Evolutionary conservation across 2,888 invertebrate species (phyloP).

Genomic region (Philonicus albiceps): DNA sequence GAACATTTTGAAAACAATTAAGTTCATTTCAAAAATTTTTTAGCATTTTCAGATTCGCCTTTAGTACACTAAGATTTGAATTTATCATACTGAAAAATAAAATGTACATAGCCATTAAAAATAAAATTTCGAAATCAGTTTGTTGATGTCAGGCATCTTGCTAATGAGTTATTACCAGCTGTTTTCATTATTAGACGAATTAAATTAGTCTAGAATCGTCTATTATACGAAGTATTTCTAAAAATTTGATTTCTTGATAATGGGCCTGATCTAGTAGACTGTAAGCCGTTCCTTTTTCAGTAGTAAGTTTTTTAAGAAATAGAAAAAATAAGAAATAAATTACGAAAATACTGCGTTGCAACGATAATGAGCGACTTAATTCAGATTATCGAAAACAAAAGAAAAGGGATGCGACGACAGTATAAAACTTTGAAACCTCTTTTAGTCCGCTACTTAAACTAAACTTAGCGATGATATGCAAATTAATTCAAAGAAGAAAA

Average conservation of each 20-base stretch:
- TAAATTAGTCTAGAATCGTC: neutral
- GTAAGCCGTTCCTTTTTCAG: neutral
- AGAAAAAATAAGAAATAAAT: neutral
- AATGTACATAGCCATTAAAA: too few species aligned
- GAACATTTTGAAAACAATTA: too few species aligned
- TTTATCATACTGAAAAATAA: too few species aligned
- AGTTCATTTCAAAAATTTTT: too few species aligned
- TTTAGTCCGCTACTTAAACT: neutral
- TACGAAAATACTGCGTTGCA: neutral
- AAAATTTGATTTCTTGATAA: neutral
- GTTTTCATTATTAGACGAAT: too few species aligned
- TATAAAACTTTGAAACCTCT: conserved; percentile 29
- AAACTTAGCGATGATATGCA: neutral
- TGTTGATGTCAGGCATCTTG: too few species aligned
- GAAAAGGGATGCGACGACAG: neutral
- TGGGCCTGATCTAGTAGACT: neutral
- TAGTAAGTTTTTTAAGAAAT: neutral
- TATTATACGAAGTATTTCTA: neutral
- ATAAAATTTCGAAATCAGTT: too few species aligned
- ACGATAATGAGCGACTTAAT: neutral
- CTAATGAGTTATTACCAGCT: too few species aligned
- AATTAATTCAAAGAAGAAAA: neutral
- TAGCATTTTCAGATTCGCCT: too few species aligned
- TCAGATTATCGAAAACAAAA: neutral
- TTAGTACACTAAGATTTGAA: too few species aligned